Evolutionary conservation across 2,113 vertebrate genomes (phyloP), one percentile per base, ranked within the genome.

Genomic region (Apeltes quadracus): DNA sequence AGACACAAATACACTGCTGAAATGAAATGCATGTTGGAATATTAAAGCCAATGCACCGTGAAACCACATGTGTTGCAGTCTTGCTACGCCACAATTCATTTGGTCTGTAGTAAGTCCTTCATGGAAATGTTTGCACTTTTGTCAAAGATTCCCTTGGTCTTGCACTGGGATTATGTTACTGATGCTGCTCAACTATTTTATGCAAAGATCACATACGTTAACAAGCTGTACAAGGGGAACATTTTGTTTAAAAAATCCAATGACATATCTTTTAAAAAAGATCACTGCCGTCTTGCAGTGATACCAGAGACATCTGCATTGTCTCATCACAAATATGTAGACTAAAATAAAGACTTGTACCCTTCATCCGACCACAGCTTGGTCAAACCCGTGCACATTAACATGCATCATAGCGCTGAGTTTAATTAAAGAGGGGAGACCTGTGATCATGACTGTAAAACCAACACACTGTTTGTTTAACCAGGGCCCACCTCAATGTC

Each of bases 21-120:
- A 76, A 85, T 84, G 57, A 84, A 84, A 87, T 1, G 59, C 61
- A 84, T 71, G 70, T 76, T 69, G 64, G 69, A 78, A 73, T 90
- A 77, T 89, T 83, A 89, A 91, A 90, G 51, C 41, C 81, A 89
- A 88, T 87, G 87, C 85, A 74, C 81, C 82, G 74, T 91, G 84
- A 89, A 91, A 83, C 86, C 82, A 79, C 84, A 66, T 15, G 54
- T 75, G 80, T 88, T 76, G 72, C 77, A 83, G 66, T 66, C 75
- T 84, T 76, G 87, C 90, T 89, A 78, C 84, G 79, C 75, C 56
- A 65, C 68, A 81, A 62, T 80, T 87, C 77, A 86, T 81, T 80
- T 64, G 0, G 36, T 77, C 65, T 43, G n/a, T 44, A 62, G 69
- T 38, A 75, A 46, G 69, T 80, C 72, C 82, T 50, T 84, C 76